Evolutionary conservation across 2,797 vertebrate genomes (phyloP), one percentile per base, ranked within the genome.

Genomic region (Knipowitschia caucasica): DNA sequence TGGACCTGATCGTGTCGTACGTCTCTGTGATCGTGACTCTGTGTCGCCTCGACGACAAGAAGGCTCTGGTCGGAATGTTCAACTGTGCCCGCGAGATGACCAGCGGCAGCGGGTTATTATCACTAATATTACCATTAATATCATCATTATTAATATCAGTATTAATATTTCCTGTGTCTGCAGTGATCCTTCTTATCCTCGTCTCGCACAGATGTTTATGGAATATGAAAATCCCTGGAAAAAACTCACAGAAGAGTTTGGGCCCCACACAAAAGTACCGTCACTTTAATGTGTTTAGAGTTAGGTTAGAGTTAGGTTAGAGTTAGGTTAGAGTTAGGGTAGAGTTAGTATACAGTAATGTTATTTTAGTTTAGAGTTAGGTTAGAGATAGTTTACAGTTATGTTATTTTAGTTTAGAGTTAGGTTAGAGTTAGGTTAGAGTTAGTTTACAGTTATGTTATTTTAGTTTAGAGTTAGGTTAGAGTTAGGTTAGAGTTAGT

Each of bases 211-310:
- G 86, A 97, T 97, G 94, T 75, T 97, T 36, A 27, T 95, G 65
- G 95, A 97, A 59, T 98, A 96, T 6, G 95, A 98, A 3, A 91
- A 93, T 55, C 91, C 94, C 7, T 87, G 93, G 83, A 96, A 92
- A 79, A 98, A 98, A 69, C 91, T 99, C 56, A 85, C 86, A 0
- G 94, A 97, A 64, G 96, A 99, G 69, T 98, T 98, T 75, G 93
- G 92, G 3, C 94, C 94, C 0, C 95, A 98, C 77, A 94, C 94
- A 50, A 92, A 88, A 91, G 95, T 94, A 55, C n/a, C n/a, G n/a
- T n/a, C n/a, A n/a, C n/a, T n/a, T n/a, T n/a, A n/a, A n/a, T n/a
- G n/a, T n/a, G n/a, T n/a, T n/a, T n/a, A n/a, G n/a, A n/a, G n/a
- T n/a, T n/a, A n/a, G n/a, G n/a, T n/a, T n/a, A n/a, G n/a, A n/a